Base-by-base conservation (phyloP, 2,113 vertebrate species). In the Anoplopoma fimbria region DNA sequence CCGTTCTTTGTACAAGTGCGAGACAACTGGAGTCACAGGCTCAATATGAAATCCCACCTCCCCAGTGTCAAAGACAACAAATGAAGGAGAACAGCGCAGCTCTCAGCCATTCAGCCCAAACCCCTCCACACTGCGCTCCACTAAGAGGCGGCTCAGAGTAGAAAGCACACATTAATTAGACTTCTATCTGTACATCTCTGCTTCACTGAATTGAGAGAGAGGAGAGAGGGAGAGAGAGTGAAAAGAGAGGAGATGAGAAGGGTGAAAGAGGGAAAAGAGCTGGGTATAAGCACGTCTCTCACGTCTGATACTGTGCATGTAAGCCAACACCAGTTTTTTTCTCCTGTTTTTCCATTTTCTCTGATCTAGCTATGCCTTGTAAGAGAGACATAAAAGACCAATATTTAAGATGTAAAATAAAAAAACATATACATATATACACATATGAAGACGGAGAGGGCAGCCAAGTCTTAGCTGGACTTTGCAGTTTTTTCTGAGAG, bases 81-180 rank as follows among this genome's bases (percentile, higher is more conserved):
- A 85, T 85, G 91, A 89, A 81, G 62, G 71, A 81, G 87, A 89
- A 79, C 69, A 55, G 86, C 6, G 14, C 58, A 60, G 75, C 62
- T 67, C 78, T 62, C 69, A 84, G 82, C 78, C 69, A 61, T 83
- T 92, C 87, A 82, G 74, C 60, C 57, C 69, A 81, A 74, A 82
- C 69, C 71, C 29, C 68, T 81, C 69, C 55, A 62, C 58, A 47
- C 53, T 29, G 75, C 62, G 0, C 76, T 81, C 4, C 72, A 68
- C 74, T 84, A 78, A 88, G 86, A 69, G 68, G 74, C 25, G 27
- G 81, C 82, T 86, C 87, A 69, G 68, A 73, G 84, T 63, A 77
- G 69, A 89, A 86, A 81, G 85, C 74, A 83, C 79, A 83, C 77
- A 68, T 71, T 91, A 93, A 92, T 92, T 91, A 87, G 75, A 73